Evolutionary conservation across 2,797 vertebrate genomes (phyloP).

Genomic region (Scleropages formosus): DNA sequence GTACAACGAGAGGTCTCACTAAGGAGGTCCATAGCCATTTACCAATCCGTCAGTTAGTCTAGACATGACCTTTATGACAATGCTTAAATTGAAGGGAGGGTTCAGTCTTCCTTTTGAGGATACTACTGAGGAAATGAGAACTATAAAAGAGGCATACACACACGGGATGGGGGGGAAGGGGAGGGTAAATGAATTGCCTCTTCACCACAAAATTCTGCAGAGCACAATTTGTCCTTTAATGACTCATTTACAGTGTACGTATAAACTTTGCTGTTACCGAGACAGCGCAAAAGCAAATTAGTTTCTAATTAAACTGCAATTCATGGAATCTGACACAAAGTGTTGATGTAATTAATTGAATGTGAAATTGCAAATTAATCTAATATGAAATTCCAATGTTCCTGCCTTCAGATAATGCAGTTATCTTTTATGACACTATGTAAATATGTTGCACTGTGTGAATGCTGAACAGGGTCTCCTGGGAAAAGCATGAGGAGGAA

Average conservation of each 20-base stretch:
- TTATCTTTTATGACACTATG: slow-evolving; percentile 54
- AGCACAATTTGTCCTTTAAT: slow-evolving; percentile 53
- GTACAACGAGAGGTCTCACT: no score
- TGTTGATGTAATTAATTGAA: slow-evolving; percentile 71
- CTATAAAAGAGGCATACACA: no score
- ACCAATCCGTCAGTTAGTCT: no score
- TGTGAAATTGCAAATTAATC: slow-evolving; percentile 71
- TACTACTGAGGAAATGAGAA: no score
- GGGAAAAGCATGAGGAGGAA: slow-evolving; percentile 21
- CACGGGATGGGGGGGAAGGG: no score
- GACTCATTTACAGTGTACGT: slow-evolving; percentile 67
- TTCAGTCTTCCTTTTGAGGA: no score
- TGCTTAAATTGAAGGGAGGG: no score
- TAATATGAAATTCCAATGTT: slow-evolving; percentile 50
- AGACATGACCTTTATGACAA: no score
- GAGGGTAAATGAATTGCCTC: slow-evolving; percentile 58
- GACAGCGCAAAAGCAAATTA: slow-evolving; percentile 63
- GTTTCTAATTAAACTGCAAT: slow-evolving; percentile 67
- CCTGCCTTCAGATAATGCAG: slow-evolving; percentile 48
- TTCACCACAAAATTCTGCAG: slow-evolving; percentile 61
- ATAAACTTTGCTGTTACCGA: slow-evolving; percentile 64
- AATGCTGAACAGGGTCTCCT: slow-evolving; percentile 25
- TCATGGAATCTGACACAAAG: slow-evolving; percentile 64
- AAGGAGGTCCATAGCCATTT: no score
- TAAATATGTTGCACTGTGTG: slow-evolving; percentile 49